Evolutionary conservation across 2,113 vertebrate species (phyloP), one percentile per base, ranked within the genome.

Genomic region (Cacatua alba): DNA sequence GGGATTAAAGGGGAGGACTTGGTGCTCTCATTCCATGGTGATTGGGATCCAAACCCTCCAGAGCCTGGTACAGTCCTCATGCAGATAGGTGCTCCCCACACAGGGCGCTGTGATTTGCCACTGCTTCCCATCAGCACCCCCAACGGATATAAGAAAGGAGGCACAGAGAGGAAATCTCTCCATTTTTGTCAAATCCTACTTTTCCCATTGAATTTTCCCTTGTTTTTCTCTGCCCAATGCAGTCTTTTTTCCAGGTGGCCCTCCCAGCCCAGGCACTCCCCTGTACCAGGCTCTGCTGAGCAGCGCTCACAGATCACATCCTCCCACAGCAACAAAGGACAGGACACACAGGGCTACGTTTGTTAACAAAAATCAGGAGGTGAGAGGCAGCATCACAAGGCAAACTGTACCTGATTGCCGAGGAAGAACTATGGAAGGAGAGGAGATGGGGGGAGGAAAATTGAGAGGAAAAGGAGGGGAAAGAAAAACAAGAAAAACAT

Each of bases 341-440:
- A 88, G 95, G 88, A 97, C 90, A 97, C 65, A 96, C 48, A 67
- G 62, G 95, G 92, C 96, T 90, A 97, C 8, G 7, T 29, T 95
- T 90, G 92, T 86, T 83, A 28, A 69, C 57, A 16, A 29, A 49
- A 60, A 9, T 5, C 71, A 76, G 92, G 83, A 95, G 80, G 51
- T 72, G 82, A 95, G 86, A 97, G 74, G 86, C 86, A 97, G 96
- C 85, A 92, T 91, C 21, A 88, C 94, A 86, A 98, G 97, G 97
- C 96, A 97, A 98, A 99, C 99, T 98, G 99, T 99, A 99, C 99
- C 99, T 99, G 99, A 98, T 99, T 99, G 98, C 99, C 99, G 98
- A 99, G 99, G 99, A 99, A 99, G 99, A 99, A 99, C 99, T 99
- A 99, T 0, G 96, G 76, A 98, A 97, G 98, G 97, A 98, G 97